Base-by-base conservation (phyloP, 1,140 invertebrate genomes). In the Contarinia nasturtii region DNA sequence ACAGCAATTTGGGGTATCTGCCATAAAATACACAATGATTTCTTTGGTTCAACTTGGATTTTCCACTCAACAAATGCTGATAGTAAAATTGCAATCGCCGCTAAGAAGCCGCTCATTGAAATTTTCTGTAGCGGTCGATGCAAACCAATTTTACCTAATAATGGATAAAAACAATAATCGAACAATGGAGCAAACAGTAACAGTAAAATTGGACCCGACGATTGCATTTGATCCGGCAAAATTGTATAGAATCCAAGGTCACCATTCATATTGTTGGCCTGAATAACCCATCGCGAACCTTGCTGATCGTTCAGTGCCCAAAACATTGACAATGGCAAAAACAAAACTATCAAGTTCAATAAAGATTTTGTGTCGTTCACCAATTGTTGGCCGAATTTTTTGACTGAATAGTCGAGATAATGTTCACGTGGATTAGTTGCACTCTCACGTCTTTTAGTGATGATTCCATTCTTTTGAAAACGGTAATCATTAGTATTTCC, bases 1-100 rank as follows among this genome's bases (percentile, higher is more conserved):
- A 89, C 61, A 17, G 88, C 57, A 58, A 88, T 87, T 57, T 90
- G 86, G 0, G 86, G 85, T 10, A 90, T 54, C 54, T 88, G 69
- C 76, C 76, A 85, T 0, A 86, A 57, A 54, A 90, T 85, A 52
- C 79, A 76, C 4, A 90, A 57, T 1, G 65, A 71, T 55, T 83
- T 88, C 1, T 79, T 69, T 22, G 27, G 27, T 27, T 27, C 27
- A 3, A 27, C 27, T 27, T 10, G 27, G 10, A 27, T 10, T 56
- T 72, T 62, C 11, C 78, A 59, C 58, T 86, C 77, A 7, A 86
- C 60, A 44, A 76, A 46, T 21, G 69, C 82, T 14, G 82, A 79
- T 22, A 77, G 61, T 4, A 80, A 57, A 56, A 86, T 86, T 1
- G 82, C 67, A 4, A 73, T 15, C 12, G 70, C 72, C 15, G 76